Evolutionary conservation across 1,140 invertebrate species (phyloP).

Genomic region (Mercenaria mercenaria): DNA sequence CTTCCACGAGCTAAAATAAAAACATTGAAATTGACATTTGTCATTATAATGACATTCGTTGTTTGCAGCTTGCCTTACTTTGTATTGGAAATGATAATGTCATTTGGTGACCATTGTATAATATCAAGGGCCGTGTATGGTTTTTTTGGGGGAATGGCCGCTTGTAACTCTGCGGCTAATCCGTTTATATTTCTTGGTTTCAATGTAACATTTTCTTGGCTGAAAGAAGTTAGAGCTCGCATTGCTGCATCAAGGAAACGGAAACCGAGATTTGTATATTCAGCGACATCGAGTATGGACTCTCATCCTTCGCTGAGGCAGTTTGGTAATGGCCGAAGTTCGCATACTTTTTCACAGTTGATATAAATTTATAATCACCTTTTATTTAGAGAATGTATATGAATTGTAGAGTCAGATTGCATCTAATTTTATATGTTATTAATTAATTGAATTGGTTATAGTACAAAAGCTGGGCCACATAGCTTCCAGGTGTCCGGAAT

Average conservation of each 20-base stretch:
- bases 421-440: too few relatives aligned
- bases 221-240: slow-evolving; percentile 49
- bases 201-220: slow-evolving; percentile 76
- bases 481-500: too few relatives aligned
- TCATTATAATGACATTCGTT: slow-evolving; percentile 83
- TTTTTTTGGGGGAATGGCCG: slow-evolving; percentile 80
- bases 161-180: slow-evolving; percentile 84
- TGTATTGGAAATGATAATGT: slow-evolving; percentile 85
- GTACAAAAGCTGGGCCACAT: too few relatives aligned
- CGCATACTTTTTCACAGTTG: neutral
- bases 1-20: slow-evolving; percentile 85
- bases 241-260: neutral
- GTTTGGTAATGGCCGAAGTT: slow-evolving; percentile 16
- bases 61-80: slow-evolving; percentile 85
- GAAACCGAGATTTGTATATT: slow-evolving; percentile 45
- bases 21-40: slow-evolving; percentile 85
- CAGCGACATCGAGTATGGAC: slow-evolving; percentile 53
- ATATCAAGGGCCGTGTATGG: slow-evolving; percentile 75
- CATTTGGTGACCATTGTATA: slow-evolving; percentile 79
- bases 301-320: slow-evolving; percentile 45
- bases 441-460: too few relatives aligned
- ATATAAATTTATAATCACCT: too few relatives aligned
- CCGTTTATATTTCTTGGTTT: slow-evolving; percentile 84
- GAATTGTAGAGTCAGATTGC: too few relatives aligned
- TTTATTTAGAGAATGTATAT: too few relatives aligned